Percentiles rank a stretch among this genome's conserved stretches.
Evolutionary conservation across 1,140 invertebrate genomes (phyloP).

Genomic region (Drosophila sp.): DNA sequence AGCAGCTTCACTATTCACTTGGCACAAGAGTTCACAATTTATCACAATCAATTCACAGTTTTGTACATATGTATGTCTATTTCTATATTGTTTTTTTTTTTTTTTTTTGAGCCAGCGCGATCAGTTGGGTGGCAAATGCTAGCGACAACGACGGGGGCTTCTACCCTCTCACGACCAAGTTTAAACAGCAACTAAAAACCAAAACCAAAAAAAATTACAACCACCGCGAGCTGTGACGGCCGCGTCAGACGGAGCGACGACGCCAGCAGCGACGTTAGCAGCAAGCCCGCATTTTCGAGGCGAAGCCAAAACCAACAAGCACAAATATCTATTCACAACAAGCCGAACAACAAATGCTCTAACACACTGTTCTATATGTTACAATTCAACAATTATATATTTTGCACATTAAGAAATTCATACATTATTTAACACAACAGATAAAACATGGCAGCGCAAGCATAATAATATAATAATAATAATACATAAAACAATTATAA

Average conservation of each 20-base stretch:
- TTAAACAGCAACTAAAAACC: constrained; percentile 83
- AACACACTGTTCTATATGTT: too few species aligned
- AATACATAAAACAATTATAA: too few species aligned
- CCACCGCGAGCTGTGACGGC: constrained; percentile 66
- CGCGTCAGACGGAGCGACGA: constrained; percentile 54
- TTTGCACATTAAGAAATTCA: too few species aligned
- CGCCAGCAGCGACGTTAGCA: constrained; percentile 61
- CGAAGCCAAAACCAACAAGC: constrained; percentile 52
- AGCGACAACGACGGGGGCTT: constrained; percentile 46
- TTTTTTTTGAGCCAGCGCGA: constrained; percentile 34
- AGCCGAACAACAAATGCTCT: constrained; percentile 17
- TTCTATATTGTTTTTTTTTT: too few species aligned
- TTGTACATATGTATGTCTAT: too few species aligned
- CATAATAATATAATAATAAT: too few species aligned
- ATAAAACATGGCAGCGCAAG: too few species aligned
- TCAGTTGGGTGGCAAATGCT: constrained; percentile 32
- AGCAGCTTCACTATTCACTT: constrained; percentile 27
- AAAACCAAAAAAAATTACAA: constrained; percentile 81
- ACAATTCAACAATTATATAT: too few species aligned
- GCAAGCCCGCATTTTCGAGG: constrained; percentile 73
- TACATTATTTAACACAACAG: too few species aligned
- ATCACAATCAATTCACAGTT: constrained; percentile 41
- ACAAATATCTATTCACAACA: not conserved
- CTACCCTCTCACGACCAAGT: constrained; percentile 84
- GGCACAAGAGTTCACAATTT: constrained; percentile 37